Evolutionary conservation across 64 coral and sea anemone genomes (phyloP), one percentile per base, ranked within the genome.

Genomic region (Porites australiensis): DNA sequence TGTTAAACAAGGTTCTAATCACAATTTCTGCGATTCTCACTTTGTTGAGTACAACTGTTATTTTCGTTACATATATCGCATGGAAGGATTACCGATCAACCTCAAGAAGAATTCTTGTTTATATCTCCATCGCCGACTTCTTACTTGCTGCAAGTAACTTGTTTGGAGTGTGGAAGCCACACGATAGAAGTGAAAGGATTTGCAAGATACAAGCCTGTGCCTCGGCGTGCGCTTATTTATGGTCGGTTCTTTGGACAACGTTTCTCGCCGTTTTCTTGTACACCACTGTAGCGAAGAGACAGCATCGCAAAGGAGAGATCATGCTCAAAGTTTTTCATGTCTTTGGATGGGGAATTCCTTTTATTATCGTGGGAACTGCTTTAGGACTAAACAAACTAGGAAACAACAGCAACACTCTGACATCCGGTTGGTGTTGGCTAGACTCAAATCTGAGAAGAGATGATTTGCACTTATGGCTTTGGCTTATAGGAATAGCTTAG

Each of bases 221-320:
- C 21, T 92, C 93, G 59, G 93, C 96, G 65, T 86, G 73, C 44
- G 78, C 96, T 12, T 79, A 79, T 13, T 23, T 98, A 8, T 98
- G 96, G 67, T 98, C 96, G 2, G 95, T 98, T 75, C 95, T 95
- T 51, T 98, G 96, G 96, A 98, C 96, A 19, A 89, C 94, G 20
- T 98, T 95, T 21, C 70, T 98, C 19, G 86, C 96, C 7, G n/a
- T 90, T 27, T 98, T 82, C 66, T 27, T 98, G 55, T 92, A 93
- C 70, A 65, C 74, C 75, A 77, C 61, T 11, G 60, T 98, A 20
- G 90, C 77, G 44, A 87, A 78, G 49, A 92, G 66, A 70, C 74
- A 86, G 55, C 86, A 86, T 12, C 52, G n/a, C 4, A 50, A 90
- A 76, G 93, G 93, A 48, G 90, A 93, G 13, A 95, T 65, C 53